Evolutionary conservation across 2,797 vertebrate species (phyloP), one percentile per base, ranked within the genome.

Genomic region (Cetoscarus ocellatus): DNA sequence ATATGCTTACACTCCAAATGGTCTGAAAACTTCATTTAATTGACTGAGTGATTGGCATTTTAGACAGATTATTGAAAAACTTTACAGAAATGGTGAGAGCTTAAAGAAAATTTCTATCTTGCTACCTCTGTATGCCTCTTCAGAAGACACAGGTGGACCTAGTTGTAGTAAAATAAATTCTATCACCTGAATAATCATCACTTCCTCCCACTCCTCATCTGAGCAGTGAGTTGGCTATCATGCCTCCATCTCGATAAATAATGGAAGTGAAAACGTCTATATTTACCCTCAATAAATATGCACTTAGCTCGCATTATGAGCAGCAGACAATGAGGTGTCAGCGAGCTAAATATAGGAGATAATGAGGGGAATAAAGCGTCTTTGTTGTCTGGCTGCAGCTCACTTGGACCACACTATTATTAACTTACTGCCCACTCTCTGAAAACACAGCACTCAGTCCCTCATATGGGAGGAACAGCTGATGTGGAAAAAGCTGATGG

Each of bases 301-400:
- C 34, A 56, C 44, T 60, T 61, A 61, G 39, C 49, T 55, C 15
- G 59, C 34, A 47, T 50, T 50, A 56, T 49, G 45, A 70, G 11
- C 17, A 43, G 48, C 27, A 57, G 17, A 56, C 12, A 0, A 71
- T 12, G 10, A 54, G 17, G 27, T 34, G 14, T 65, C 43, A 45
- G 17, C 44, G 38, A 68, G 39, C 34, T 58, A 63, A 53, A 42
- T 60, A 45, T 36, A 38, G 17, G 6, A 34, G 61, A 61, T 55
- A 55, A 70, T 70, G 55, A 70, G 14, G 8, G 42, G 42, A 47
- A 65, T 56, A 62, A 35, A 64, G 55, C 9, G 3, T 44, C 39
- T 49, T 40, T 42, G 50, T 55, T 63, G n/a, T 42, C 40, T 53
- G 40, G 61, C n/a, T 51, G 1, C 38, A 14, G 35, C 40, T 43